Evolutionary conservation across 2,888 invertebrate species (phyloP).

Genomic region (Dynastes hyllus): DNA sequence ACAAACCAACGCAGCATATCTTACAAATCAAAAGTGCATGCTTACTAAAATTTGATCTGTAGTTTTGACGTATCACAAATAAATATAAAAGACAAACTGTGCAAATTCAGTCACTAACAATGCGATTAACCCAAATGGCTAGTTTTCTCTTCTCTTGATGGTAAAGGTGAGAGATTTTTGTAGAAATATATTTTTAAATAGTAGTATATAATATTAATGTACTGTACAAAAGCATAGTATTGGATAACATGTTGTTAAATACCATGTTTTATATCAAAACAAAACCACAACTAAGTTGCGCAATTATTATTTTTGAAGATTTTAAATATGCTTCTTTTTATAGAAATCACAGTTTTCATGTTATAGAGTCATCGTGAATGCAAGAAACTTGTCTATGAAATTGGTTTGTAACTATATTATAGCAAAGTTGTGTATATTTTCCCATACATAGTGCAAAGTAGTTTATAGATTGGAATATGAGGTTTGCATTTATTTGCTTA

Average conservation of each 20-base stretch:
- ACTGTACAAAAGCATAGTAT: conserved; percentile 2
- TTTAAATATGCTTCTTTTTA: conserved; percentile 18
- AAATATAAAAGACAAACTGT: background rate
- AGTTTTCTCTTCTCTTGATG: background rate
- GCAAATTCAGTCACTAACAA: conserved; percentile 32
- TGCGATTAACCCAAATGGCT: background rate
- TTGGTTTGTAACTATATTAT: background rate
- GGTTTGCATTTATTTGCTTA: background rate
- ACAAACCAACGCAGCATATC: conserved; percentile 5
- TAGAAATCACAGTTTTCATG: conserved; percentile 36
- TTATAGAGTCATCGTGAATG: conserved; percentile 30
- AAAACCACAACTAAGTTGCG: conserved; percentile 22
- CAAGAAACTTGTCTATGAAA: background rate
- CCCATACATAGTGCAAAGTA: background rate
- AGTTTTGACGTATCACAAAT: conserved; percentile 1
- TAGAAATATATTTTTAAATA: conserved; percentile 20
- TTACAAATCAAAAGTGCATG: background rate
- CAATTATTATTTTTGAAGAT: conserved; percentile 20
- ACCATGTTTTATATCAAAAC: background rate
- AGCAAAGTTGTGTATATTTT: background rate
- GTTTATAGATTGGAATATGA: background rate
- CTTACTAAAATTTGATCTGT: background rate
- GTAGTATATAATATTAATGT: background rate
- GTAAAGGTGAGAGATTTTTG: conserved; percentile 39
- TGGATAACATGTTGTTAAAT: too few species aligned